These are phyloP conservation scores for Erpetoichthys calabaricus DNA, from an alignment of 2,797 vertebrate species.

Conservation along the genomic window DNA sequence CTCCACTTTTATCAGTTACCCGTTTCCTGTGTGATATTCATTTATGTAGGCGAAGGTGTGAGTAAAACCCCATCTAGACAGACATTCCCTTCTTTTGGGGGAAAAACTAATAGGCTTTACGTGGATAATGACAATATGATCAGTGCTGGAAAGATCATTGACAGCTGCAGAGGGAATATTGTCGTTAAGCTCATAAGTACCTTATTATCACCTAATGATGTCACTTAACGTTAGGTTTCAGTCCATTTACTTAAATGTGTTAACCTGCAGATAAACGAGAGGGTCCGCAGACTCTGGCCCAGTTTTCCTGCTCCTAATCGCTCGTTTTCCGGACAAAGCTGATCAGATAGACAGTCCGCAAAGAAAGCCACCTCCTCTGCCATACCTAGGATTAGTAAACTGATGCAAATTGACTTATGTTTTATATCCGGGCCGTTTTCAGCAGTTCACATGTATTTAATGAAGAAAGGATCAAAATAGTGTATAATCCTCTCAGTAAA, in stretches of 20 bases:
- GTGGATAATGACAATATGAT: constrained; percentile 26
- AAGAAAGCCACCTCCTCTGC: background rate
- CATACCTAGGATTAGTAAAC: background rate
- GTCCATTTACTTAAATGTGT: constrained; percentile 28
- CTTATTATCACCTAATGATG: constrained; percentile 5
- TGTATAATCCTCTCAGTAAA: too few species aligned
- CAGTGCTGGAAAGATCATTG: constrained; percentile 26
- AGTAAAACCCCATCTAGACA: constrained; percentile 5
- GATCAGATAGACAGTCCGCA: background rate
- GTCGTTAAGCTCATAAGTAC: constrained; percentile 19
- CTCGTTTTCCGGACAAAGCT: background rate
- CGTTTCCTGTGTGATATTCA: constrained; percentile 1
- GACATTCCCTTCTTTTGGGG: background rate
- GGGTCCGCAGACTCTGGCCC: background rate
- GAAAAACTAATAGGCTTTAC: constrained; percentile 26
- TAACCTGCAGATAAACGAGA: constrained; percentile 30
- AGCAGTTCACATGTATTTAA: background rate
- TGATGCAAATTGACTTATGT: background rate
- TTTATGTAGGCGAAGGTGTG: background rate
- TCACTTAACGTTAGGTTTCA: constrained; percentile 12
- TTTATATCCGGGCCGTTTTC: too few species aligned
- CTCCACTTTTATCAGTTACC: too few species aligned
- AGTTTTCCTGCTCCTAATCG: background rate
- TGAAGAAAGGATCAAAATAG: too few species aligned
- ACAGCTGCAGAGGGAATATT: constrained; percentile 32